Conservation (phyloP, 2,888 invertebrate genomes). For the Dolichomitus sp. region DNA sequence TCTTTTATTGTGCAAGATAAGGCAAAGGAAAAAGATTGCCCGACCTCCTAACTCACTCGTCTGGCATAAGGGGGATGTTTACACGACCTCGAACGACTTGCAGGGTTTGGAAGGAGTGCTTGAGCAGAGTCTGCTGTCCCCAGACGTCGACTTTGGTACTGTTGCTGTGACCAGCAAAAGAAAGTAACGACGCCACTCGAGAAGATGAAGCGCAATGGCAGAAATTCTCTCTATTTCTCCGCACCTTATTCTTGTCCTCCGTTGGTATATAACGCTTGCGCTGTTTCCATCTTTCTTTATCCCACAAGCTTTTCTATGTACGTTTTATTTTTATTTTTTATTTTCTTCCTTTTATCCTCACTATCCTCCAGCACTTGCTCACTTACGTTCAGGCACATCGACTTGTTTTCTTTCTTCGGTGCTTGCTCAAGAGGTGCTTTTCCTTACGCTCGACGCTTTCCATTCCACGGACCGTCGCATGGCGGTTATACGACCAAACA, state of each 20-base stretch:
- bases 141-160: slow-evolving; percentile 48
- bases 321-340: background rate
- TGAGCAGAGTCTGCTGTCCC: slow-evolving; percentile 37
- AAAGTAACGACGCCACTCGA: slow-evolving; percentile 82
- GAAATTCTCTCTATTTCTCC: slow-evolving; percentile 63
- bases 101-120: slow-evolving; percentile 41
- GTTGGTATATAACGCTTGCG: slow-evolving; percentile 17
- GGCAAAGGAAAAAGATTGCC: slow-evolving; percentile 55
- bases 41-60: slow-evolving; percentile 55
- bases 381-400: slow-evolving; percentile 51
- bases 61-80: slow-evolving; percentile 76
- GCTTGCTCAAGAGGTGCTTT: slow-evolving; percentile 51
- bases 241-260: slow-evolving; percentile 53
- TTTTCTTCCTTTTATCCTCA: slow-evolving; percentile 36
- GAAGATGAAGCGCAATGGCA: slow-evolving; percentile 81
- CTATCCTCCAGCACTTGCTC: slow-evolving; percentile 43
- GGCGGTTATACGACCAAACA: slow-evolving; percentile 62
- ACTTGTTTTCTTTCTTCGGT: slow-evolving; percentile 59
- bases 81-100: slow-evolving; percentile 74
- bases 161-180: slow-evolving; percentile 71
- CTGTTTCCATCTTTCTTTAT: slow-evolving; percentile 48
- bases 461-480: slow-evolving; percentile 40
- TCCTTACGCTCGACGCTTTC: slow-evolving; percentile 49
- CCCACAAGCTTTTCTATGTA: slow-evolving; percentile 49
- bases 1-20: slow-evolving; percentile 71